Base-by-base conservation (phyloP, 2,888 invertebrate species). In the Drosophila nigricruria region DNA sequence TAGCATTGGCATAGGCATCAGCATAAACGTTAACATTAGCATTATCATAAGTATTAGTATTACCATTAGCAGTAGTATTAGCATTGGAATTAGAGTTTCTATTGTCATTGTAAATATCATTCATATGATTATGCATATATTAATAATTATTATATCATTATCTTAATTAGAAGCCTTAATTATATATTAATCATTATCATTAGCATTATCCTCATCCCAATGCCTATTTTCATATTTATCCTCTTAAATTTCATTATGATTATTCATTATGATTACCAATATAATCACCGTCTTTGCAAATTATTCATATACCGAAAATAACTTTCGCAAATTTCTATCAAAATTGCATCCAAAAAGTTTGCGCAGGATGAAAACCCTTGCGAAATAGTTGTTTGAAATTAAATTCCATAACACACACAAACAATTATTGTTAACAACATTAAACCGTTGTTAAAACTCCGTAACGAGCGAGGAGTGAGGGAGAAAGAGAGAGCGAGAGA, bases 381-480 rank as follows among this genome's bases (percentile, higher is more conserved):
- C n/a, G 10, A 61, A 61, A 9, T 43, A 23, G 16, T 1, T 16
- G 58, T 43, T 12, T 25, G 25, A 38, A 66, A 49, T 70, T 60
- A 9, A 65, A 70, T 57, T 34, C 3, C 16, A 16, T 25, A 58
- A 49, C 40, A 49, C 14, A 62, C 14, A 23, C 62, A 65, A 68
- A 67, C 45, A 64, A 82, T 73, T 68, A 74, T 73, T 76, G 78
- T 67, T 71, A 79, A 80, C 81, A 82, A 60, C 73, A 71, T 70
- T 71, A 73, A 76, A 72, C 56, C 71, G 72, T 75, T 73, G 75
- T 72, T 77, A 65, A 68, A 71, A 69, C 68, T 64, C 47, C 32
- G 54, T 27, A 64, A 42, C 20, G 43, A 47, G 45, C 45, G 25
- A 50, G 9, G 5, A 50, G 9, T 3, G 34, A 25, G 30, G 27